Percentiles rank a stretch among this genome's conserved stretches.
phyloP scores from a whole-genome alignment of 1,140 invertebrate species.

The Saccostrea glomerata region DNA sequence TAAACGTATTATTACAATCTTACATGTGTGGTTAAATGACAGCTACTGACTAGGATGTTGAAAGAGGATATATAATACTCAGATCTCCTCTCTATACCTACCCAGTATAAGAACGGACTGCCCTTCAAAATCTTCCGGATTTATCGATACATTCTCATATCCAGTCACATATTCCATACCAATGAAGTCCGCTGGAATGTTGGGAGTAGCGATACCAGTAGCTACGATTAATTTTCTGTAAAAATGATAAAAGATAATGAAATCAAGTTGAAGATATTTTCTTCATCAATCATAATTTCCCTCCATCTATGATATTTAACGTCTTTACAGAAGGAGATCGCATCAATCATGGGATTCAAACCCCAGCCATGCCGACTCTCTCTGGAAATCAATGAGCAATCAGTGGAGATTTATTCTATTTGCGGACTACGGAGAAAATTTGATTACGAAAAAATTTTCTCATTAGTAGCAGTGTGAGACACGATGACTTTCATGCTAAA shows the following conservation, averaged over 20 bases:
- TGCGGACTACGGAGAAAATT: no score
- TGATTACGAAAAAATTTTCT: no score
- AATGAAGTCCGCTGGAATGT: conserved; percentile 70
- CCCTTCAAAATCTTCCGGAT: conserved; percentile 79
- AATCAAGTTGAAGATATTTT: not conserved
- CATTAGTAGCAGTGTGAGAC: no score
- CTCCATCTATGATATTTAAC: not conserved
- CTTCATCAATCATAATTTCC: not conserved
- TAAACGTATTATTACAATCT: no score
- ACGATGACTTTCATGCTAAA: no score
- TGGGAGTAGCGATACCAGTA: conserved; percentile 77
- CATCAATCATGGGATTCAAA: not conserved
- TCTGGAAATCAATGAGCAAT: not conserved
- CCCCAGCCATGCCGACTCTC: not conserved
- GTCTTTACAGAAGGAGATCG: not conserved
- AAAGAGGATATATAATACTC: no score
- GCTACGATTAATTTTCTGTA: conserved; percentile 78
- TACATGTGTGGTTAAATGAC: no score
- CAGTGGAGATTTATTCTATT: not conserved
- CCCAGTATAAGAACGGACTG: conserved; percentile 80
- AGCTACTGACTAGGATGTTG: no score
- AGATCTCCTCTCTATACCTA: conserved; percentile 51
- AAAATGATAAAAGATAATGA: conserved; percentile 37
- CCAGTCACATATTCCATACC: conserved; percentile 75
- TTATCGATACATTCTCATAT: conserved; percentile 77